Evolutionary conservation across 2,113 vertebrate species (phyloP).

Genomic region (Eurypyga helias): DNA sequence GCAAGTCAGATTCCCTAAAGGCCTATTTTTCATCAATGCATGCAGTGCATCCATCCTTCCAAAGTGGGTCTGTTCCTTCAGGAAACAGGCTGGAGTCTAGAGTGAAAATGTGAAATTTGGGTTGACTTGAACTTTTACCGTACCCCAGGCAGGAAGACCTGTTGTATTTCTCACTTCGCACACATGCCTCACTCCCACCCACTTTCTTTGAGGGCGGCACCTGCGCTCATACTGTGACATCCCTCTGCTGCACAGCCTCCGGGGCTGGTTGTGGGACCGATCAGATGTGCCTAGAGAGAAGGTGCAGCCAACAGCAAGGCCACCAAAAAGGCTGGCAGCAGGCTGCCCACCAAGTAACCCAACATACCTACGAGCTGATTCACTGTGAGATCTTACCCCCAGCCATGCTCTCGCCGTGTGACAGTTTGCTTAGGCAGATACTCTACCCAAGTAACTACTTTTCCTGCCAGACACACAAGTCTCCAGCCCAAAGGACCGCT

Average conservation of each 20-base stretch:
- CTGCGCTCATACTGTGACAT: fast-evolving
- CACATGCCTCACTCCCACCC: not conserved
- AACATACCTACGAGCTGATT: not conserved
- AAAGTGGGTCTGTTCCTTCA: not conserved
- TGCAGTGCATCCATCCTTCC: not conserved
- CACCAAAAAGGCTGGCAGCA: not conserved
- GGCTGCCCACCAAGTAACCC: not conserved
- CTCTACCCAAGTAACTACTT: not conserved
- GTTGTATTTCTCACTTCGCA: not conserved
- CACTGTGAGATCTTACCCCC: not conserved
- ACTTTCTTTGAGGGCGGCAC: not conserved
- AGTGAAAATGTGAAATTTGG: not conserved
- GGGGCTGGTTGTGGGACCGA: not conserved
- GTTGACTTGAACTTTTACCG: not conserved
- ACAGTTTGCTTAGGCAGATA: not conserved
- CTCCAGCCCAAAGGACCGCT: not conserved
- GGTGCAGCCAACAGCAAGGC: not conserved
- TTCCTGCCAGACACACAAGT: not conserved
- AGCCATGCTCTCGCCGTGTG: not conserved
- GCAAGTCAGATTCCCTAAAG: not conserved
- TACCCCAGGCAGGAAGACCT: not conserved
- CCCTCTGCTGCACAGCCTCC: not conserved
- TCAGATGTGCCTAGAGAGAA: not conserved
- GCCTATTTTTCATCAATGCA: not conserved
- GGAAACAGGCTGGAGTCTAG: not conserved